phyloP scores from a whole-genome alignment of 2,888 invertebrate species.

The Eugnorisma glareosa region DNA sequence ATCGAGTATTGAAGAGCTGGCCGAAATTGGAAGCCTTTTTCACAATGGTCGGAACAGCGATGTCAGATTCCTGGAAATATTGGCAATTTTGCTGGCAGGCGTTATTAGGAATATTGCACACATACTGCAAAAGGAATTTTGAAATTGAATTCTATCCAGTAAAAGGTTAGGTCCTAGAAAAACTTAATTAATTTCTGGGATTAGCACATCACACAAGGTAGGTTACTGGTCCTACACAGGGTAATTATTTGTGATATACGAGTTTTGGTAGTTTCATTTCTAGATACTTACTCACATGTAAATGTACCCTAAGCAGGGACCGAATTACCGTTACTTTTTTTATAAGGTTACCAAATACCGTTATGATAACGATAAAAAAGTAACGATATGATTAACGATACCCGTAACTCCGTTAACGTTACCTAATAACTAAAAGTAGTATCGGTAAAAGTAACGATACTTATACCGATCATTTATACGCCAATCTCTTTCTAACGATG shows the following conservation, averaged over 20 bases:
- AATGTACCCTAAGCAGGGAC: background rate
- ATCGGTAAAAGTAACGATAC: too few relatives aligned
- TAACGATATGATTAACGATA: too few relatives aligned
- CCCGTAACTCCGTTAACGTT: too few relatives aligned
- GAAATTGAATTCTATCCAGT: background rate
- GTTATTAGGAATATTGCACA: background rate
- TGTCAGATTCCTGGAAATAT: background rate
- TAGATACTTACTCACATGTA: background rate
- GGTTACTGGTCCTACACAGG: background rate
- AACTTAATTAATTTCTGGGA: background rate
- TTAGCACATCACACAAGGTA: background rate
- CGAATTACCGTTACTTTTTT: too few relatives aligned
- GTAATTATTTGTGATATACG: background rate
- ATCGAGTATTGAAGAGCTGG: background rate
- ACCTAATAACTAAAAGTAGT: too few relatives aligned
- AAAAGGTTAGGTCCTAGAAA: background rate
- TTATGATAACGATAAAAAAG: too few relatives aligned
- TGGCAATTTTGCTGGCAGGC: background rate
- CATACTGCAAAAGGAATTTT: background rate
- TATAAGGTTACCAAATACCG: too few relatives aligned
- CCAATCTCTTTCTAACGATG: too few relatives aligned
- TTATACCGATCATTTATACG: too few relatives aligned
- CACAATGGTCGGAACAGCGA: background rate
- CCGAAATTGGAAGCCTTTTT: conserved; percentile 6
- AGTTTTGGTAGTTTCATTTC: background rate